These are phyloP conservation scores for Diadegma fenestrale DNA, from an alignment of 2,888 invertebrate genomes.

Conservation along the genomic window DNA sequence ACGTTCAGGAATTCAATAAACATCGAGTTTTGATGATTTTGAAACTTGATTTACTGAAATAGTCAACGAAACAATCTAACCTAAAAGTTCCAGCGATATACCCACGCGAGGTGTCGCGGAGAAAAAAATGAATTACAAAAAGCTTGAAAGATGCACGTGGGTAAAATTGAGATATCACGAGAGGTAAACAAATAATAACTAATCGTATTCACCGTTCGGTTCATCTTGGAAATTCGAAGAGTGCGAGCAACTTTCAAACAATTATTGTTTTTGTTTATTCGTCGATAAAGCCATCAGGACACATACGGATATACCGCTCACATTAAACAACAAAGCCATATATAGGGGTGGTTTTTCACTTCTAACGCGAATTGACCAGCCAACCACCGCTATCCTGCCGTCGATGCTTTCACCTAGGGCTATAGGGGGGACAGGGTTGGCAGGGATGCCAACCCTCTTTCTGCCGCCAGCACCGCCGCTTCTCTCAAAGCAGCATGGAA, in stretches of 20 bases:
- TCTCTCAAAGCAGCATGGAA: background rate
- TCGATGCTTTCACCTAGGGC: too few species aligned
- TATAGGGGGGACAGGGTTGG: background rate
- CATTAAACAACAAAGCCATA: background rate
- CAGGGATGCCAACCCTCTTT: background rate
- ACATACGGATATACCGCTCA: background rate
- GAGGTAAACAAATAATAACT: slow-evolving; percentile 23
- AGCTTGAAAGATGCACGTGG: slow-evolving; percentile 14
- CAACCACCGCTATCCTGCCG: background rate
- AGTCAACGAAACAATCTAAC: slow-evolving; percentile 50
- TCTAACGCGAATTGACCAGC: background rate
- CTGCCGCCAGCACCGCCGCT: background rate
- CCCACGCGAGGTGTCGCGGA: slow-evolving; percentile 28
- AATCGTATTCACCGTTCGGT: slow-evolving; percentile 74
- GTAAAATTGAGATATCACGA: background rate
- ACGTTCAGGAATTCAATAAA: background rate
- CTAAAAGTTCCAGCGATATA: slow-evolving; percentile 60
- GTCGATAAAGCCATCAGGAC: slow-evolving; percentile 9
- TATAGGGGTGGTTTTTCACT: background rate
- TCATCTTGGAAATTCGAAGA: slow-evolving; percentile 72
- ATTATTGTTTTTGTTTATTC: slow-evolving; percentile 54
- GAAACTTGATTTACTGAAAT: background rate
- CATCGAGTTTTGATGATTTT: background rate
- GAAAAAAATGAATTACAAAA: background rate
- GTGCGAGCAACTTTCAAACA: slow-evolving; percentile 4